Conservation (phyloP, 2,888 invertebrate genomes). For the Tryphoninae sp. region DNA sequence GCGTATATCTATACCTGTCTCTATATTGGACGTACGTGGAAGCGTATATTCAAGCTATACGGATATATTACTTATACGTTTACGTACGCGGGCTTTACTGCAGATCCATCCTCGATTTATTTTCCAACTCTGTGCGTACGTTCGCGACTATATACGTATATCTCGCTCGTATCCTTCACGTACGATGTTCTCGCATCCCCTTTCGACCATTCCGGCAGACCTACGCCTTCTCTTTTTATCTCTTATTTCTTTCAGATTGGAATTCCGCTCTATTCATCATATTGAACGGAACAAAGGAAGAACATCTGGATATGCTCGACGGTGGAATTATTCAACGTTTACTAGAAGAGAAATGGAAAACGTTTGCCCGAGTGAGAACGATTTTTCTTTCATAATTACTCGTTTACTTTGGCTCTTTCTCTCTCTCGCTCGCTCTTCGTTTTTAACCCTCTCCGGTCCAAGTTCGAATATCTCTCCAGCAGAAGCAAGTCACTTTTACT, state of each 20-base stretch:
- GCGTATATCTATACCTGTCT: neutral
- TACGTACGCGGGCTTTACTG: conserved; percentile 14
- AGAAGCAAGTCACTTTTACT: too few species aligned
- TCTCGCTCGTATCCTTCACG: conserved; percentile 27
- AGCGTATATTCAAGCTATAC: neutral
- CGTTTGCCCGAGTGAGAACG: conserved; percentile 92
- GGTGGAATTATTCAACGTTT: conserved; percentile 98
- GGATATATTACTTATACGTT: conserved; percentile 11
- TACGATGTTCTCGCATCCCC: neutral
- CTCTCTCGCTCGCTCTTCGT: neutral
- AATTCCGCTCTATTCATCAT: conserved; percentile 99
- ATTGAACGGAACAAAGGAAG: conserved; percentile 97
- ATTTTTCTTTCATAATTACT: conserved; percentile 55
- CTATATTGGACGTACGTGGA: neutral
- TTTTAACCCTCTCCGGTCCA: too few species aligned
- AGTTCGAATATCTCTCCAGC: too few species aligned
- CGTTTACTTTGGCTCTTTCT: conserved; percentile 23
- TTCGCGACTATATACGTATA: neutral
- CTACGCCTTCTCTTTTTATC: conserved; percentile 32
- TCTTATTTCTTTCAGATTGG: conserved; percentile 88
- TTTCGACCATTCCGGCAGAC: conserved; percentile 28
- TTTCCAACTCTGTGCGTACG: conserved; percentile 6
- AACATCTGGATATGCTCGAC: conserved; percentile 99
- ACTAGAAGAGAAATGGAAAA: conserved; percentile 99
- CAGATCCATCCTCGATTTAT: conserved; percentile 18